phyloP scores from a whole-genome alignment of 2,797 vertebrate genomes.

The Kryptolebias ocellatus region DNA sequence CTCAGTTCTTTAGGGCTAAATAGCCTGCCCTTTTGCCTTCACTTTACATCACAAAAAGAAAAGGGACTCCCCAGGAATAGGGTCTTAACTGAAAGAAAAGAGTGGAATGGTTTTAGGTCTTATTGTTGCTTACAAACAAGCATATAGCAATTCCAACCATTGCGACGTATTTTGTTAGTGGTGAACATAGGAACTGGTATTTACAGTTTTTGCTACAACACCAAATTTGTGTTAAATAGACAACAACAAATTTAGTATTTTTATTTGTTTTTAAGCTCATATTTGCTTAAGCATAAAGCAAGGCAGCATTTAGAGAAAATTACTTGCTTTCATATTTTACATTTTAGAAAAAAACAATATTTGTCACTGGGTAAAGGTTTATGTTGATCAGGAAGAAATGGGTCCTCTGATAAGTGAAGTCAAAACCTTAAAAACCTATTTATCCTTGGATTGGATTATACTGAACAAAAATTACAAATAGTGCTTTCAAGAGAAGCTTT shows the following conservation, averaged over 20 bases:
- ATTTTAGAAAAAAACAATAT: not conserved
- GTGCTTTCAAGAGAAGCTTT: conserved; percentile 21
- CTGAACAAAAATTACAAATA: not conserved
- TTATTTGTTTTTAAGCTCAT: not conserved
- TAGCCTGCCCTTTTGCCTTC: not conserved
- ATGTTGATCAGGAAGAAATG: not conserved
- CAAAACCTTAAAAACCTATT: not conserved
- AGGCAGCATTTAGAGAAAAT: not conserved
- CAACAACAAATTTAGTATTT: not conserved
- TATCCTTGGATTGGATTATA: not conserved
- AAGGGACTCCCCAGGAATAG: not conserved
- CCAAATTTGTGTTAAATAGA: not conserved
- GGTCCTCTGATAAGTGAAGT: not conserved
- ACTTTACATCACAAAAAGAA: not conserved
- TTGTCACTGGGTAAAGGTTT: not conserved
- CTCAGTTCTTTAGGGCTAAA: not conserved
- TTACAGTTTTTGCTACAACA: not conserved
- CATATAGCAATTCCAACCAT: not conserved
- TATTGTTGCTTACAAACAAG: not conserved
- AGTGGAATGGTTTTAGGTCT: too few relatives aligned
- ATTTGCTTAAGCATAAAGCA: not conserved
- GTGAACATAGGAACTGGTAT: conserved; percentile 3
- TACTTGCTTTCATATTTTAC: not conserved
- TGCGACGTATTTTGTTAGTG: not conserved
- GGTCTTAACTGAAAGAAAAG: too few relatives aligned